Base-by-base conservation (phyloP, 2,797 vertebrate genomes). In the Rhinophrynus dorsalis region DNA sequence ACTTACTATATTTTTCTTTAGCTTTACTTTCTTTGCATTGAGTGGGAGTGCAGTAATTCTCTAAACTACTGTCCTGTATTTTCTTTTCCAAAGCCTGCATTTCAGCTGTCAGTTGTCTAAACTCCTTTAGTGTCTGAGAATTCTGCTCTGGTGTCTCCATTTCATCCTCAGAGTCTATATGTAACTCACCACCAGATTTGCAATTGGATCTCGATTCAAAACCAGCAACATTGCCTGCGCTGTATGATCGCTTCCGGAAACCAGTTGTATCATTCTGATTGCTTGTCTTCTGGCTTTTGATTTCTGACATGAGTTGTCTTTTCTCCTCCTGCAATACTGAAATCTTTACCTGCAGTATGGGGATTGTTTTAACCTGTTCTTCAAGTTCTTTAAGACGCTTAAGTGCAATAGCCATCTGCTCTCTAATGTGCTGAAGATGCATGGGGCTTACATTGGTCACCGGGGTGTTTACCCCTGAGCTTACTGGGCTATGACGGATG, bases 291-390 rank as follows among this genome's bases (percentile, higher is more conserved):
- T 90, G 93, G 73, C 77, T 93, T 82, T 95, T 98, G 33, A 95
- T 90, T 77, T 96, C 94, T 0, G 92, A 90, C 8, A 91, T 85
- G 80, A 97, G 57, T 56, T 98, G 95, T 74, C 97, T 87, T 71
- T 96, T 98, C 80, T 99, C 97, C 67, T 98, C 97, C 82, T 98
- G 96, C 62, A 99, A 87, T 54, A 98, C 96, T 0, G 96, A 94
- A 52, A 99, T 99, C 88, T 98, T 98, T n/a, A 98, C 97, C 81
- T 97, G 96, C 44, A 98, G 85, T 74, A 98, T 92, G 0, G 97
- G 97, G 83, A 99, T 98, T 59, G 93, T 94, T 76, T 94, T 95
- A 40, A 94, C 96, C 78, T 99, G 96, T 68, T 96, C 95, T 83
- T 99, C 96, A 0, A 99, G 88, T 81, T 98, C 97, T 78, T 98